These are phyloP conservation scores for Alectura lathami DNA, from an alignment of 2,113 vertebrate genomes.

Conservation along the genomic window DNA sequence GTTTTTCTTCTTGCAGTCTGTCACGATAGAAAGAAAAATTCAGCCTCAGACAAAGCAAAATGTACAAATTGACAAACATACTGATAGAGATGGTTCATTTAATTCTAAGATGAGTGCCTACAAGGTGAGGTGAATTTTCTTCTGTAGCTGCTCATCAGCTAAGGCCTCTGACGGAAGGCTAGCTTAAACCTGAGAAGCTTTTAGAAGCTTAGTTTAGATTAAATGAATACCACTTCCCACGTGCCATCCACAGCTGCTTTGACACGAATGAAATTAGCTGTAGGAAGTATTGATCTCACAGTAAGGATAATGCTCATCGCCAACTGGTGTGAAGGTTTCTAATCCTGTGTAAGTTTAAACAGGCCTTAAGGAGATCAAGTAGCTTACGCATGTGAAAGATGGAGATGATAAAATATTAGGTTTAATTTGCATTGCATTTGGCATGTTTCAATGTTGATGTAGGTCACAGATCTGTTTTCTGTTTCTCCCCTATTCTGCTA, in stretches of 20 bases:
- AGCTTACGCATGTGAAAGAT: background rate
- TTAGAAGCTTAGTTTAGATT: slow-evolving; percentile 3
- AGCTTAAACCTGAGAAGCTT: background rate
- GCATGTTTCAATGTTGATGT: background rate
- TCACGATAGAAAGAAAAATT: background rate
- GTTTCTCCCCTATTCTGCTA: background rate
- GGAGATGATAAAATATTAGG: background rate
- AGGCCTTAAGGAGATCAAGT: background rate
- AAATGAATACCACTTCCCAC: background rate
- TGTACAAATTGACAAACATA: background rate
- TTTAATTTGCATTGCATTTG: background rate
- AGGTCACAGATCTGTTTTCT: background rate
- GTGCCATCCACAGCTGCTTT: background rate
- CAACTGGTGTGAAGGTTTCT: background rate
- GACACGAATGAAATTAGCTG: background rate
- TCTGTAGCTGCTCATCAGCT: background rate
- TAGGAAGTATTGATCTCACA: background rate
- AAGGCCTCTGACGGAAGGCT: background rate
- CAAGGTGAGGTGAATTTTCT: background rate
- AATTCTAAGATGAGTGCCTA: background rate
- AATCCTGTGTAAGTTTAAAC: slow-evolving; percentile 19
- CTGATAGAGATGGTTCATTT: background rate
- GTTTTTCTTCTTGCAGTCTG: background rate
- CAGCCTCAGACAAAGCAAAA: background rate
- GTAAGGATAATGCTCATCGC: slow-evolving; percentile 3